Evolutionary conservation across 2,797 vertebrate species (phyloP), one percentile per base, ranked within the genome.

Genomic region (Sarcophilus harrisii): DNA sequence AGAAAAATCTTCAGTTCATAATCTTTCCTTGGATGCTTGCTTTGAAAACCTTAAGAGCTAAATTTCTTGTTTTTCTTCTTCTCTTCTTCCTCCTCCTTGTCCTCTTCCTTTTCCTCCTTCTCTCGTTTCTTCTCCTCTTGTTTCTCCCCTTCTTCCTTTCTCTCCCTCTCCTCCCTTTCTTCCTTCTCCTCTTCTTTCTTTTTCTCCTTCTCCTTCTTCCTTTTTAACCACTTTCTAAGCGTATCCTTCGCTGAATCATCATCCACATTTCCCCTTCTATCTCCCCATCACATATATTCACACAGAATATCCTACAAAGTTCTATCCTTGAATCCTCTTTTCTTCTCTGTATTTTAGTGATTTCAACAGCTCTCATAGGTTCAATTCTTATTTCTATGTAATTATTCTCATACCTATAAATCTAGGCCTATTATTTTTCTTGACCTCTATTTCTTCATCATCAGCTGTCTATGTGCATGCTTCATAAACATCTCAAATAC

Each of bases 81-180:
- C 58, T 29, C 4, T 24, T 58, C 0, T 27, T 58, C 1, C 28
- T 59, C 8, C 58, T 29, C 10, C 27, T 59, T 1, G 1, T 59
- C 9, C 28, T 30, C 10, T 28, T 59, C 9, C 28, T 30, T 10
- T 28, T 59, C 2, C 8, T 10, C 9, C 58, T 59, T 3, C 1
- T 59, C 3, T 5, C 60, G 2, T 11, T 59, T 27, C 9, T 59
- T 6, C 27, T 11, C 10, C 59, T 60, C 10, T 30, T 62, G 0
- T 6, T n/a, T 1, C 4, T 66, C 1, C 32, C 32, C 0, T 5
- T 21, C 5, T 28, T n/a, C 1, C 66, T 38, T 1, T n/a, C n/a
- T 8, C 6, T 38, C 2, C 18, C 21, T 0, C n/a, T 11, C 0
- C 18, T 27, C 29, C 1, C 1, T 2, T 5, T n/a, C 5, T 14